Percentiles rank a stretch among this genome's conserved stretches.
Evolutionary conservation across 1,140 invertebrate species (phyloP).

Genomic region (Aphelinus atriplicis): DNA sequence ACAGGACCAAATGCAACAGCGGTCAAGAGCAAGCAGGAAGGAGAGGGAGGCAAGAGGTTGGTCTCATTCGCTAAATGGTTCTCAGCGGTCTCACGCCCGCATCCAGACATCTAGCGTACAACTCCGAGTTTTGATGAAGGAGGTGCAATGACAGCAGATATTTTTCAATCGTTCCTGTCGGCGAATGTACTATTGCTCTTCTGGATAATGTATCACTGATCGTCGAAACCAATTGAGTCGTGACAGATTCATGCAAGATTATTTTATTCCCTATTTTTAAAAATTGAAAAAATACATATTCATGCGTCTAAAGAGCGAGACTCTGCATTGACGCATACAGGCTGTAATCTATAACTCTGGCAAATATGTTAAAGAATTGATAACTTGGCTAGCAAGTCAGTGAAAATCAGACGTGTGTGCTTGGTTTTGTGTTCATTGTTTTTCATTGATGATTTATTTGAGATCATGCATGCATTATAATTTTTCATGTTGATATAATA

Average conservation of each 20-base stretch:
- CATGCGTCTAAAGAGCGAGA: constrained; percentile 26
- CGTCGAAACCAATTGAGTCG: constrained; percentile 27
- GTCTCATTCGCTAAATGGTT: constrained; percentile 65
- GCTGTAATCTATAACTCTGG: constrained; percentile 62
- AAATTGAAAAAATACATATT: constrained; percentile 40
- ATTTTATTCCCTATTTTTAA: constrained; percentile 60
- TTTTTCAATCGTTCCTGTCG: constrained; percentile 35
- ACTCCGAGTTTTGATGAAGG: constrained; percentile 14
- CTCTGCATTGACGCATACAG: constrained; percentile 44
- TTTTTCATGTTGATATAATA: constrained; percentile 1
- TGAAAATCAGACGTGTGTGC: constrained; percentile 9
- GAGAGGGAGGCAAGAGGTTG: constrained; percentile 66
- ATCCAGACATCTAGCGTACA: constrained; percentile 45
- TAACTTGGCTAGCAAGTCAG: constrained; percentile 64
- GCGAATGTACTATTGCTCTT: constrained; percentile 24
- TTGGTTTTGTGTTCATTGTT: constrained; percentile 18
- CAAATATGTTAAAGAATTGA: constrained; percentile 63
- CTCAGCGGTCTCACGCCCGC: constrained; percentile 44
- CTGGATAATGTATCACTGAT: constrained; percentile 31
- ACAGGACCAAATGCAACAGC: constrained; percentile 52
- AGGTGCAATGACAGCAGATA: constrained; percentile 32
- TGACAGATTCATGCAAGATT: constrained; percentile 57
- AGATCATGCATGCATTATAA: constrained; percentile 15
- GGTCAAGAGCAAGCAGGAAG: constrained; percentile 64
- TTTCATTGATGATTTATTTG: constrained; percentile 20